Evolutionary conservation across 1,140 invertebrate genomes (phyloP).

Genomic region (Neoseiulus cucumeris): DNA sequence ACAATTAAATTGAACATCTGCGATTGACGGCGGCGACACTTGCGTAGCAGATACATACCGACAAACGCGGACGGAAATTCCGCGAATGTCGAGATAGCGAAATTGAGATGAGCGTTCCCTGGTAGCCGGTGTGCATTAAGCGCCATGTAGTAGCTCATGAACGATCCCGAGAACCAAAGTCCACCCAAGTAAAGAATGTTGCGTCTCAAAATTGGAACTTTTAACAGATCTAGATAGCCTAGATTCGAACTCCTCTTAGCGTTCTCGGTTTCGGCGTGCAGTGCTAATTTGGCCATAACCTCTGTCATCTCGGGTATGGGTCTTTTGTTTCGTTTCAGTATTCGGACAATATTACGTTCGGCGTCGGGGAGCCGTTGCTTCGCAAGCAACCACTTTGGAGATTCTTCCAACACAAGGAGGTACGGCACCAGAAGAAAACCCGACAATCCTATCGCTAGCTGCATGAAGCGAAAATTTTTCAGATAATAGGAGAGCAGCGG

Average conservation of each 20-base stretch:
- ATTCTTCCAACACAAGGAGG: not conserved
- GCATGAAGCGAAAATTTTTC: not conserved
- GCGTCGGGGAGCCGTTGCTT: not conserved
- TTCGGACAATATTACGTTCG: not conserved
- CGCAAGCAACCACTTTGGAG: not conserved
- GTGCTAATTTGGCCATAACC: not conserved
- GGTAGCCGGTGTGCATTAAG: not conserved
- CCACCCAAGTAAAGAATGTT: not conserved
- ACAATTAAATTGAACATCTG: not conserved
- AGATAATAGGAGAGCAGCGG: not conserved
- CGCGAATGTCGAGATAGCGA: not conserved
- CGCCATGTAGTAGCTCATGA: conserved; percentile 1
- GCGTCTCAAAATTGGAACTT: not conserved
- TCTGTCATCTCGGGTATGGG: not conserved
- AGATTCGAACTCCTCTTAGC: not conserved
- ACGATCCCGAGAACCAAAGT: not conserved
- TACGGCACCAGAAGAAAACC: not conserved
- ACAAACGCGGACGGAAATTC: not conserved
- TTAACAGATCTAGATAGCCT: not conserved
- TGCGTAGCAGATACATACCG: not conserved
- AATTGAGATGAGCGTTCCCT: not conserved
- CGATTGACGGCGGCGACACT: not conserved
- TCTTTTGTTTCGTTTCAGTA: not conserved
- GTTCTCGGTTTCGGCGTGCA: not conserved
- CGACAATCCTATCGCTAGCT: not conserved